Evolutionary conservation across 2,888 invertebrate species (phyloP).

Genomic region (Rhagium mordax): DNA sequence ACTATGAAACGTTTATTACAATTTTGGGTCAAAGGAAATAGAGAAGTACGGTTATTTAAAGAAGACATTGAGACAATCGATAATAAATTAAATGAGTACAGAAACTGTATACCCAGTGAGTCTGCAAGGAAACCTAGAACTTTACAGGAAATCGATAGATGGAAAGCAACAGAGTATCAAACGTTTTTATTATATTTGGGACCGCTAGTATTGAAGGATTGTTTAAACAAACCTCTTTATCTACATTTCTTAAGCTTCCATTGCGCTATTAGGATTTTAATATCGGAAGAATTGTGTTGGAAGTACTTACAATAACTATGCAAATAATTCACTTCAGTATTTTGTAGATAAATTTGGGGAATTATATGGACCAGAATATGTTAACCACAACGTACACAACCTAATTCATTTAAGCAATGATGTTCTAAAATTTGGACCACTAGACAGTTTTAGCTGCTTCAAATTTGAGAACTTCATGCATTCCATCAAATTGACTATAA

Average conservation of each 20-base stretch:
- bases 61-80: constrained; percentile 13
- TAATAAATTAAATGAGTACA: background rate
- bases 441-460: constrained; percentile 20
- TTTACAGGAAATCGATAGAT: constrained; percentile 12
- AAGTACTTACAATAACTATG: constrained; percentile 20
- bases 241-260: constrained; percentile 18
- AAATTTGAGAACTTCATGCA: constrained; percentile 21
- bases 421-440: constrained; percentile 12
- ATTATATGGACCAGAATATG: constrained; percentile 21
- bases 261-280: constrained; percentile 25
- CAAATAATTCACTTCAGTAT: constrained; percentile 4
- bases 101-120: background rate
- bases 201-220: constrained; percentile 1
- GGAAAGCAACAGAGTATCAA: constrained; percentile 18
- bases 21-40: constrained; percentile 9
- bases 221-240: background rate
- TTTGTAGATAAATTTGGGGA: constrained; percentile 21
- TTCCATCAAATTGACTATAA: constrained; percentile 13
- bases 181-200: constrained; percentile 21
- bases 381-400: constrained; percentile 24
- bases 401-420: constrained; percentile 14
- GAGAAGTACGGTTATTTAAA: background rate
- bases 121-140: no score
- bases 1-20: constrained; percentile 8
- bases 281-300: background rate